Conservation (phyloP, 2,113 vertebrate species). For the Chamaetylas fuelleborni region DNA sequence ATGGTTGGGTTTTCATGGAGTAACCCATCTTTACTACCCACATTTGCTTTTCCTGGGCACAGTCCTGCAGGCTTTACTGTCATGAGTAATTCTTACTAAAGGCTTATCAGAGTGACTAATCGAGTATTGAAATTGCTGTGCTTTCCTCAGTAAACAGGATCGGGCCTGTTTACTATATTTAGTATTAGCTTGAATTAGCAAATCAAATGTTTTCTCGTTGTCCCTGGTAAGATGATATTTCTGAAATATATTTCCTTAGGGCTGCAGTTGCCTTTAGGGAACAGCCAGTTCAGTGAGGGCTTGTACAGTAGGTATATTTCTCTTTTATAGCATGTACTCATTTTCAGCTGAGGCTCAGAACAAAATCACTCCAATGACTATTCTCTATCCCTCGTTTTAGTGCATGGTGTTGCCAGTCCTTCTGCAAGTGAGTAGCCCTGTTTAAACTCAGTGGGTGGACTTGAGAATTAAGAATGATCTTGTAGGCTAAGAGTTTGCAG, state of each 20-base stretch:
- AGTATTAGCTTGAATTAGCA: slow-evolving; percentile 39
- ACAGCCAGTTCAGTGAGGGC: background rate
- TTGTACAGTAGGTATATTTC: background rate
- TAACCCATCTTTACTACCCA: background rate
- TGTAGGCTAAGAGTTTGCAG: slow-evolving; percentile 43
- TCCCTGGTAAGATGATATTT: slow-evolving; percentile 27
- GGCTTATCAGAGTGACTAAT: slow-evolving; percentile 34
- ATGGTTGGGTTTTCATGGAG: background rate
- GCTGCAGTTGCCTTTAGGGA: background rate
- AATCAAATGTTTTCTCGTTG: slow-evolving; percentile 57
- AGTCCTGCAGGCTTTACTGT: background rate
- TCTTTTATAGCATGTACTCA: background rate
- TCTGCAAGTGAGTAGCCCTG: slow-evolving; percentile 39
- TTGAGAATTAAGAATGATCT: slow-evolving; percentile 33
- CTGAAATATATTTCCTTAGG: slow-evolving; percentile 1
- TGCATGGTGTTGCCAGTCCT: slow-evolving; percentile 3
- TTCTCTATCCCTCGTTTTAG: background rate
- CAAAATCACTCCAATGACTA: background rate
- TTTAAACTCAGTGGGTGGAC: slow-evolving; percentile 57
- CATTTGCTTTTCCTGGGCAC: background rate
- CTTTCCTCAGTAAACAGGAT: slow-evolving; percentile 25
- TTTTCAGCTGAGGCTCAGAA: background rate
- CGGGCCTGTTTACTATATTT: slow-evolving; percentile 15
- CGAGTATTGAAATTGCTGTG: background rate
- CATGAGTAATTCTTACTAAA: background rate